Conservation (phyloP, 2,113 vertebrate species). For the Tragulus kanchil region DNA sequence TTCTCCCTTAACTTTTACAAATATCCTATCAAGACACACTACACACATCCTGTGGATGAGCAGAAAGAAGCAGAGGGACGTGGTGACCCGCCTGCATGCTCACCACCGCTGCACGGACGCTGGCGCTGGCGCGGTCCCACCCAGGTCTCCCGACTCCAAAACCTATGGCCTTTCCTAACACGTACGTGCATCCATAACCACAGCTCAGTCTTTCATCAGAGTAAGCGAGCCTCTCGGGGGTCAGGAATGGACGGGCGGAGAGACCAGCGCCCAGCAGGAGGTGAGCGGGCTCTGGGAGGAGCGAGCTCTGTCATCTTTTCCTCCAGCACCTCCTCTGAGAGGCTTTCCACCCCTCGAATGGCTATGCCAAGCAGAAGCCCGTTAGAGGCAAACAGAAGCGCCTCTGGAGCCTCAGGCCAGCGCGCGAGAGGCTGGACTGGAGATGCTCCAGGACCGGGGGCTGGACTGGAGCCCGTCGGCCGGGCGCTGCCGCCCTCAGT, state of each 20-base stretch:
- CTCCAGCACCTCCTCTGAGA: background rate
- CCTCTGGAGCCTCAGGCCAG: background rate
- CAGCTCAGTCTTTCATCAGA: conserved; percentile 36
- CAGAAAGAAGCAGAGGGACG: background rate
- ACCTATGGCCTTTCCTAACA: background rate
- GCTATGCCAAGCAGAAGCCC: background rate
- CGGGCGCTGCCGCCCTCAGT: background rate
- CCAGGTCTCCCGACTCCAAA: background rate
- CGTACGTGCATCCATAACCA: background rate
- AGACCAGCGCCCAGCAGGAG: background rate
- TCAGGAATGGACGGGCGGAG: background rate
- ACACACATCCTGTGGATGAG: background rate
- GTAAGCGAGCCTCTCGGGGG: background rate
- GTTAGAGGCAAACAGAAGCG: background rate
- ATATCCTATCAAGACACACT: background rate
- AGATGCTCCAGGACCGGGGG: no score
- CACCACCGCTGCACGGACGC: background rate
- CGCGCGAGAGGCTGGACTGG: background rate
- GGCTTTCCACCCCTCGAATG: background rate
- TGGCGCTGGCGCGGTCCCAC: background rate
- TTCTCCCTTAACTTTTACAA: background rate
- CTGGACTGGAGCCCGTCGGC: no score
- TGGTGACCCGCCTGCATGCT: background rate
- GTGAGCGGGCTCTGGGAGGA: background rate
- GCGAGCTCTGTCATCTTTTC: background rate